Base-by-base conservation (phyloP, 23 tunicate genomes). In the Phallusia fumigata region DNA sequence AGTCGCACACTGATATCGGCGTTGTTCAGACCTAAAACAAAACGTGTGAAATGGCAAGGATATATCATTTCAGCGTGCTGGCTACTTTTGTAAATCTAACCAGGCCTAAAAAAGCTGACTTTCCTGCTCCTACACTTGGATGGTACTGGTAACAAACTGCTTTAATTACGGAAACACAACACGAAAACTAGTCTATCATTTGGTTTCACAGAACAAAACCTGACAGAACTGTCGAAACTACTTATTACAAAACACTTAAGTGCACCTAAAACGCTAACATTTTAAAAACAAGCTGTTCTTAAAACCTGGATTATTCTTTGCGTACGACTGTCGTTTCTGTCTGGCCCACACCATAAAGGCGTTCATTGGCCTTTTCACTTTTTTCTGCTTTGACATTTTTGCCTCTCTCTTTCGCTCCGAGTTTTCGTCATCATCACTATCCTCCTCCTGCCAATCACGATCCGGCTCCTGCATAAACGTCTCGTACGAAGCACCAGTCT, bases 281-380 rank as follows among this genome's bases (percentile, higher is more conserved):
- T 31, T 33, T 31, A 6, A 75, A 19, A 3, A 65, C 12, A 24
- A 65, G 6, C 74, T 65, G 32, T 40, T 40, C 47, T 5, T 40
- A 21, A 75, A 36, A 93, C 98, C 98, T 49, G 98, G 93, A 65
- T 85, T 84, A 31, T 88, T 88, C 45, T 93, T 93, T 34, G 98
- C 93, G 47, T 91, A 88, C 21, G 84, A 19, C 30, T 89, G 76
- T 74, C 98, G 49, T 53, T 93, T 77, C 81, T 88, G 87, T 58
- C 91, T 82, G 31, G 98, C 90, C 98, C 98, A 93, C 40, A 93
- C 98, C 90, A 93, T 82, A 72, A 93, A 93, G 3, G 98, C 98
- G 44, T 93, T 93, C 98, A 93, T 93, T 10, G 98, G 98, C 78
- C 98, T 65, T 44, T 93, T 93, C n/a, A 93, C 72, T 79, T 86